Conservation (phyloP, 1,140 invertebrate species). For the Lineus longissimus region DNA sequence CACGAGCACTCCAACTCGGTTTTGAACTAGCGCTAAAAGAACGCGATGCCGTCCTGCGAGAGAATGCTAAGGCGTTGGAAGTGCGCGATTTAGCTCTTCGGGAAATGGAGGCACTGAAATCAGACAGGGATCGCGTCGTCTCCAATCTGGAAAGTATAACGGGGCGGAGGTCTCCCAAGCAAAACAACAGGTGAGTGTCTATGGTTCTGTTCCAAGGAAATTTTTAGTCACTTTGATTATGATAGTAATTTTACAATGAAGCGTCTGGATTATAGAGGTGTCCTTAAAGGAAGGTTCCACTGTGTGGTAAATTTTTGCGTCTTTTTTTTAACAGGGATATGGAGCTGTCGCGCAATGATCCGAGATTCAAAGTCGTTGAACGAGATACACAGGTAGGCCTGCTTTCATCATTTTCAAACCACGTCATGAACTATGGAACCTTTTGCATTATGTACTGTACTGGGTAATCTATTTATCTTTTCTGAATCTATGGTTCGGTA, state of each 20-base stretch:
- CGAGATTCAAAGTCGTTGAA: not conserved
- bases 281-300: too few species aligned
- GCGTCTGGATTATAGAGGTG: too few species aligned
- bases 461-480: too few species aligned
- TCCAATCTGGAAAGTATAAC: slow-evolving; percentile 34
- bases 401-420: not conserved
- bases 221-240: too few species aligned
- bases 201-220: not conserved
- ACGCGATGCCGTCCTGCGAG: slow-evolving; percentile 41
- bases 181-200: slow-evolving; percentile 25
- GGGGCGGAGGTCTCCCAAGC: slow-evolving; percentile 9
- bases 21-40: slow-evolving; percentile 48
- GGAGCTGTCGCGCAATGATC: not conserved
- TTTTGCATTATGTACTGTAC: too few species aligned
- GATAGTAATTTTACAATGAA: too few species aligned
- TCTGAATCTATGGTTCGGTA: too few species aligned
- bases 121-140: slow-evolving; percentile 39
- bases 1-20: slow-evolving; percentile 41
- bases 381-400: not conserved
- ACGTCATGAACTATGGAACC: not conserved
- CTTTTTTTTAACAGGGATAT: not conserved
- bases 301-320: not conserved
- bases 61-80: slow-evolving; percentile 39
- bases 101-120: slow-evolving; percentile 31
- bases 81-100: slow-evolving; percentile 35